Percentiles rank a stretch among this genome's conserved stretches.
Conservation (phyloP, 2,888 invertebrate species). For the Lepidonotus clava region DNA sequence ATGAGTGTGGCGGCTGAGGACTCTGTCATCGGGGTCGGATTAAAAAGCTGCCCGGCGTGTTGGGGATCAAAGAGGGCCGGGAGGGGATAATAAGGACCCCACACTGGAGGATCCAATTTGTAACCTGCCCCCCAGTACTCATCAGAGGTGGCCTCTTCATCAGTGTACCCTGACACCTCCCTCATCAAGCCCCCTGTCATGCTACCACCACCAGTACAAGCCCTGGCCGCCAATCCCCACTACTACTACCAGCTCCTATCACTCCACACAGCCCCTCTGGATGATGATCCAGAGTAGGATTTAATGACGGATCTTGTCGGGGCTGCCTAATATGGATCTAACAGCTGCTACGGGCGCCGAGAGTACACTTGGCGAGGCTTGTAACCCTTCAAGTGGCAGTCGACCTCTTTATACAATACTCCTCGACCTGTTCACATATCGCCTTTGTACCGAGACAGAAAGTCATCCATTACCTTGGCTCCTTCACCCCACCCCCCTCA, state of each 20-base stretch:
- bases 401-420: not conserved
- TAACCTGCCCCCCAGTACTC: not conserved
- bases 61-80: not conserved
- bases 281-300: not conserved
- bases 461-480: slow-evolving; percentile 15
- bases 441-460: not conserved
- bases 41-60: not conserved
- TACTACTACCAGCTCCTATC: no score
- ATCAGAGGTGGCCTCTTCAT: not conserved
- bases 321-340: slow-evolving; percentile 22
- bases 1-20: no score
- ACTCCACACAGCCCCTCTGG: no score
- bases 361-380: slow-evolving; percentile 10
- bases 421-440: not conserved
- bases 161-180: not conserved
- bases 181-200: not conserved
- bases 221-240: not conserved
- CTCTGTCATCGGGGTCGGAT: no score
- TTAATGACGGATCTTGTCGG: not conserved
- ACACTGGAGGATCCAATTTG: not conserved
- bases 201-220: not conserved
- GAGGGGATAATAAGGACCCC: not conserved
- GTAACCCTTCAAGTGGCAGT: slow-evolving; percentile 17
- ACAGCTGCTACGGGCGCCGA: slow-evolving; percentile 3
- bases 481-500: no score